Base-by-base conservation (phyloP, 2,888 invertebrate genomes). In the Colletes collaris region DNA sequence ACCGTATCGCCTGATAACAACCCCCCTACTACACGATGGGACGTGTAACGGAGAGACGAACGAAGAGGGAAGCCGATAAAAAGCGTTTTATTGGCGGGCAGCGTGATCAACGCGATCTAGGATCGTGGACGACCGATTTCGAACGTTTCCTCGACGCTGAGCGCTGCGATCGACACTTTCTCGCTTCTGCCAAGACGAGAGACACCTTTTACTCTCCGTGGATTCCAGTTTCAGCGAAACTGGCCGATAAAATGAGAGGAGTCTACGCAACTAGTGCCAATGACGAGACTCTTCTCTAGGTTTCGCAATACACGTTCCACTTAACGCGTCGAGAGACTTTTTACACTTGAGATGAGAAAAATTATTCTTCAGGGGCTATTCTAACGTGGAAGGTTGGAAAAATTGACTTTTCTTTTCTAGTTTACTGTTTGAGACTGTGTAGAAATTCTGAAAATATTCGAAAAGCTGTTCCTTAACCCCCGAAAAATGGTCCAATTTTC, bases 1-100 rank as follows among this genome's bases (percentile, higher is more conserved):
- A 89, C 71, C 86, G 70, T 89, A 89, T 89, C 87, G 83, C 66
- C 50, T 69, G 88, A 89, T 88, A 88, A 86, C 83, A 85, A 76
- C 85, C 89, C 86, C 74, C 78, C 16, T 16, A 16, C 16, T 16
- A 16, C 16, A 16, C 16, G 16, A 16, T 16, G 16, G 16, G 16
- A 16, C 16, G 27, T 27, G 71, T 56, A 44, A 63, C 62, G 59
- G 63, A 53, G 62, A 13, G 62, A 70, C 59, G 16, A 60, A 49
- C 50, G 71, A 63, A 63, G 56, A 68, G 78, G 52, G 52, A 1
- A 16, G 0, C 53, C 60, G 75, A 83, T 83, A 83, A 80, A 27
- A 74, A 71, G 46, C 75, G 71, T 72, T 79, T 72, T 79, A 80
- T 80, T 79, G 68, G 65, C 19, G 50, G 6, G 27, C 13, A 37